Evolutionary conservation across 2,113 vertebrate genomes (phyloP).

Genomic region (Megaceryle maxima): DNA sequence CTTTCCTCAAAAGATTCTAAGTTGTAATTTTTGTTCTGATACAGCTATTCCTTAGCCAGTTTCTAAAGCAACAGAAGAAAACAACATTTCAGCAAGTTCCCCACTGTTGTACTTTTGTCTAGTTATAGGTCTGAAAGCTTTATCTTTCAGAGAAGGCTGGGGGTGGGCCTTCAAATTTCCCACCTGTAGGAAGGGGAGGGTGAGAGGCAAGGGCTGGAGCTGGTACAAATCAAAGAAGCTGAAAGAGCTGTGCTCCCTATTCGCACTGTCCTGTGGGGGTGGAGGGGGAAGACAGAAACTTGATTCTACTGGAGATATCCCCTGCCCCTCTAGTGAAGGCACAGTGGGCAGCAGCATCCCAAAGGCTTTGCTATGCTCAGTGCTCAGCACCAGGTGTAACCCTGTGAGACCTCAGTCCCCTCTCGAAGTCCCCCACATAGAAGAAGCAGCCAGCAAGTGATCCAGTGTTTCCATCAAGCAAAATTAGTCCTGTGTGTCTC

Average conservation of each 20-base stretch:
- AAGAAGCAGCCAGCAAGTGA: not conserved
- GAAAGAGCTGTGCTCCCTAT: not conserved
- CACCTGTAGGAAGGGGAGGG: not conserved
- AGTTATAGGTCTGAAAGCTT: not conserved
- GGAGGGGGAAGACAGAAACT: not conserved
- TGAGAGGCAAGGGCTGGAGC: not conserved
- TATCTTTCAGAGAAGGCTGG: too few species aligned
- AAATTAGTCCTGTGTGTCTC: not conserved
- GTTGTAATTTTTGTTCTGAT: not conserved
- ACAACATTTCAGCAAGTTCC: not conserved
- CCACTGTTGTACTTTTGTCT: not conserved
- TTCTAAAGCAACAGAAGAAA: not conserved
- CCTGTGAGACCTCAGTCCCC: fast-evolving
- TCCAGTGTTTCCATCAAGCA: not conserved
- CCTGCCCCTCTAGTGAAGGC: not conserved
- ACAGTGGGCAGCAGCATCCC: not conserved
- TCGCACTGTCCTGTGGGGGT: not conserved
- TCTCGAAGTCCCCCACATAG: not conserved
- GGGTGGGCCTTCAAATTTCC: not conserved
- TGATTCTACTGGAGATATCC: not conserved
- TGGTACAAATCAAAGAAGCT: not conserved
- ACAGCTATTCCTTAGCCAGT: not conserved
- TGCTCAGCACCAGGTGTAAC: not conserved
- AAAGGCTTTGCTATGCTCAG: not conserved
- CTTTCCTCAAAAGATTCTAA: not conserved